phyloP scores from a whole-genome alignment of 2,888 invertebrate species.

The Teleogryllus oceanicus region DNA sequence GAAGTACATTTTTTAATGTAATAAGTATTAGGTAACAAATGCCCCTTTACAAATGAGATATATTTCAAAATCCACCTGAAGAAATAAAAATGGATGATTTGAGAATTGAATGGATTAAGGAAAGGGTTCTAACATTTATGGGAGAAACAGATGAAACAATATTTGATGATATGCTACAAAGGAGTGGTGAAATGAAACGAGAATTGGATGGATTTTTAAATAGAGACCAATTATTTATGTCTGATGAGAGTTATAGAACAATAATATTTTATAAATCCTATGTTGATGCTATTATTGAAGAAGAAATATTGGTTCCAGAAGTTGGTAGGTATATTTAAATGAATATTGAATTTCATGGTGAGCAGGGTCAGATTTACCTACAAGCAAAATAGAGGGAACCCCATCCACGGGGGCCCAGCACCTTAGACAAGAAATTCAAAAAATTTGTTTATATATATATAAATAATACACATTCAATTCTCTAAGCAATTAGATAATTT shows the following conservation, averaged over 20 bases:
- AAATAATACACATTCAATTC: too few species aligned
- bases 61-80: background rate
- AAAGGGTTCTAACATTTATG: background rate
- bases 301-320: constrained; percentile 9
- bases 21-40: too few species aligned
- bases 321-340: background rate
- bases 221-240: background rate
- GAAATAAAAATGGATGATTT: background rate
- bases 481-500: too few species aligned
- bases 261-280: background rate
- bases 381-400: too few species aligned
- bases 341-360: background rate
- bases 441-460: too few species aligned
- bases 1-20: too few species aligned
- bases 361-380: too few species aligned
- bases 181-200: background rate
- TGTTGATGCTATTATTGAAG: background rate
- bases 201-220: background rate
- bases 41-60: too few species aligned
- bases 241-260: background rate
- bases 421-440: too few species aligned
- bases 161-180: background rate
- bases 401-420: too few species aligned
- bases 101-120: background rate
- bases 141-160: background rate